phyloP scores from a whole-genome alignment of 1,140 invertebrate genomes.

The Lucilia sericata region DNA sequence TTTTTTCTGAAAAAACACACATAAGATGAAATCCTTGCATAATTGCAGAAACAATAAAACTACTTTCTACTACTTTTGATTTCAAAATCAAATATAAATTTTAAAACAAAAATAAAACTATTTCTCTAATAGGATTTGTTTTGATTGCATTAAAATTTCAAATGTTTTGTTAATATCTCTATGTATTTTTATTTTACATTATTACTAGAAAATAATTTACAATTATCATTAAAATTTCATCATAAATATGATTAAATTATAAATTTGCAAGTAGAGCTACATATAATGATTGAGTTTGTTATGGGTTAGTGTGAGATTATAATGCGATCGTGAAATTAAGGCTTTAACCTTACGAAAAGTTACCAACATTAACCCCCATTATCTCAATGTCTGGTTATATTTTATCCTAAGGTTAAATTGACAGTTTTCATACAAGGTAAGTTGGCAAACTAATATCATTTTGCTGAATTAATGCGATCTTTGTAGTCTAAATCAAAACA shows the following conservation, averaged over 20 bases:
- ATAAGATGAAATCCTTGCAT: constrained; percentile 39
- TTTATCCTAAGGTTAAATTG: no score
- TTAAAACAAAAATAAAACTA: background rate
- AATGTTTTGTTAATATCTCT: background rate
- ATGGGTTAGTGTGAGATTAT: no score
- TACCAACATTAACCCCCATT: no score
- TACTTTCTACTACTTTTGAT: constrained; percentile 16
- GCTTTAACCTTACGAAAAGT: no score
- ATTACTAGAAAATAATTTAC: constrained; percentile 32
- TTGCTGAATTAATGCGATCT: no score
- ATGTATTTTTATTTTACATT: background rate
- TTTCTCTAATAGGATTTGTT: constrained; percentile 33
- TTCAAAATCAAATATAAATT: background rate
- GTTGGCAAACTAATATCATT: no score
- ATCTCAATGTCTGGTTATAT: no score
- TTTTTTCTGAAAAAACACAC: background rate
- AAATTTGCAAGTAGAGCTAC: background rate
- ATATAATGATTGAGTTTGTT: no score
- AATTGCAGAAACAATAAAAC: constrained; percentile 36
- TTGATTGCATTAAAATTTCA: constrained; percentile 36
- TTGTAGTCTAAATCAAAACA: no score
- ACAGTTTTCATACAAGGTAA: no score
- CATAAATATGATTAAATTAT: background rate
- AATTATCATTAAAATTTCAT: constrained; percentile 42
- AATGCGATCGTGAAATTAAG: no score